These are phyloP conservation scores for Lordiphosa andalusiaca DNA, from an alignment of 2,888 invertebrate species.

Conservation along the genomic window DNA sequence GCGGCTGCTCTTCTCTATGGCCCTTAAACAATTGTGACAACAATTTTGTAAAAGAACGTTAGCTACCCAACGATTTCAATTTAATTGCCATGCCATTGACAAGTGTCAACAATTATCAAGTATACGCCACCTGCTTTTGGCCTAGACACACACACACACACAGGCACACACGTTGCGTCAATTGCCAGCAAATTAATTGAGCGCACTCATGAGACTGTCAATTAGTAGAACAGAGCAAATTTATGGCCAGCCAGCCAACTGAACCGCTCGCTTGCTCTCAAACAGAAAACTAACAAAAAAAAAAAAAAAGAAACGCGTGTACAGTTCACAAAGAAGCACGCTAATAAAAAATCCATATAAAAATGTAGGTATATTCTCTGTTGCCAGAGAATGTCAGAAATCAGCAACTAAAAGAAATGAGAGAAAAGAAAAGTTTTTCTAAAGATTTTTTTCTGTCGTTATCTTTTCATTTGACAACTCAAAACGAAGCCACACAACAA, in stretches of 20 bases:
- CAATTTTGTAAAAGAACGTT: conserved; percentile 1
- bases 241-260: conserved; percentile 39
- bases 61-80: conserved; percentile 37
- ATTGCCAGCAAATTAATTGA: conserved; percentile 65
- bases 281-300: conserved; percentile 21
- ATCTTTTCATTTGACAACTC: conserved; percentile 50
- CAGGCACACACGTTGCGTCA: conserved; percentile 50
- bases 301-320: conserved; percentile 56
- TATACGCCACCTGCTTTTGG: conserved; percentile 61
- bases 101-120: conserved; percentile 70
- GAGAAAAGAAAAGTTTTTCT: conserved; percentile 45
- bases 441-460: conserved; percentile 39
- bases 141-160: conserved; percentile 18
- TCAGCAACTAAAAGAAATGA: conserved; percentile 67
- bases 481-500: conserved; percentile 14
- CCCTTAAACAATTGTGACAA: conserved; percentile 1
- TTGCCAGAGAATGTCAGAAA: conserved; percentile 62
- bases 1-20: not conserved
- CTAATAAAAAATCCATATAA: conserved; percentile 44
- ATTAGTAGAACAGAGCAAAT: conserved; percentile 58
- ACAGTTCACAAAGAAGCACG: conserved; percentile 51
- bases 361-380: conserved; percentile 11
- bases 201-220: conserved; percentile 67
- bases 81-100: conserved; percentile 51
- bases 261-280: conserved; percentile 20